Base-by-base conservation (phyloP, 2,888 invertebrate species). In the Axea sp. region DNA sequence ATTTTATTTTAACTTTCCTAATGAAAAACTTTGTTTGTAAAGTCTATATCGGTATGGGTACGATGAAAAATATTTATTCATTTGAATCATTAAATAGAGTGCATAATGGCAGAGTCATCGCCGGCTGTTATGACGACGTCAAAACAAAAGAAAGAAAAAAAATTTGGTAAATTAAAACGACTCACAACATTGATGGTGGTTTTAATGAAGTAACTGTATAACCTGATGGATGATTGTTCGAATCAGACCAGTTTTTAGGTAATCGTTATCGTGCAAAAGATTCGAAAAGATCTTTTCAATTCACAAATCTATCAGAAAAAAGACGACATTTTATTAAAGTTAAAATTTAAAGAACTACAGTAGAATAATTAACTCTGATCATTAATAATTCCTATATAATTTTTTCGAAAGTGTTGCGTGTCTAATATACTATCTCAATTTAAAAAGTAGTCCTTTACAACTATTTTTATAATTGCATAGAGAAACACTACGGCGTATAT, bases 201-300 rank as follows among this genome's bases (percentile, higher is more conserved):
- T 53, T 65, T 53, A 60, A 73, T 67, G 65, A 60, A 73, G 51
- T 49, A 17, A 14, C 49, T 57, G 49, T 15, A 57, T 51, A 49
- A 53, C 35, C 28, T 11, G 43, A 65, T 55, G 57, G 49, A 17
- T 57, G 37, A 68, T 73, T 17, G 43, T 57, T 62, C 57, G 62
- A 64, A 64, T 39, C 37, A 71, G 57, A 33, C 57, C 64, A 71
- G n/a, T 45, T 71, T 71, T 71, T 64, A 57, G 64, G 30, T 45
- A 72, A 51, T 71, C 57, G 41, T n/a, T n/a, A n/a, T n/a, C n/a
- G n/a, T n/a, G n/a, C n/a, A n/a, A n/a, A n/a, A n/a, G n/a, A n/a
- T n/a, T n/a, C n/a, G n/a, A n/a, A n/a, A 65, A 65, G 65, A 60
- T 73, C 65, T 73, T 59, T 31, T 41, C 37, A 37, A 28, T 45